Conservation (phyloP, 2,113 vertebrate species). For the Nestor notabilis region DNA sequence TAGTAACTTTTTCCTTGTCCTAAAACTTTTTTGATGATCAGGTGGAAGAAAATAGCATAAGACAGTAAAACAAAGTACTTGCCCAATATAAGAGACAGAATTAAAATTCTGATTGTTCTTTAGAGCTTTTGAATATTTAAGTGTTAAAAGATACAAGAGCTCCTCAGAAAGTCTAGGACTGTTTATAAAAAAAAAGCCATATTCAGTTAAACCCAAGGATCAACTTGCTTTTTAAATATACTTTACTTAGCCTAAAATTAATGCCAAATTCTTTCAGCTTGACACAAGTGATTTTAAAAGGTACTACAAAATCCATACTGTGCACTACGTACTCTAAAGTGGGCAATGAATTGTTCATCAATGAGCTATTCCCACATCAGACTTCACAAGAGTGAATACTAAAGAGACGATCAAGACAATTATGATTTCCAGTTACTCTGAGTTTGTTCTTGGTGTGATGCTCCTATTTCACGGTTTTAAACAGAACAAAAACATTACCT, state of each 20-base stretch:
- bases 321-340: not conserved
- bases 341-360: not conserved
- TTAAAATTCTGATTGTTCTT: not conserved
- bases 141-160: not conserved
- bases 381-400: not conserved
- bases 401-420: not conserved
- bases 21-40: not conserved
- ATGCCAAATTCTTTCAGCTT: not conserved
- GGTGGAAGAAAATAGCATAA: not conserved
- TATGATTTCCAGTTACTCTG: not conserved
- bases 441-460: not conserved
- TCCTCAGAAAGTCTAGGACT: not conserved
- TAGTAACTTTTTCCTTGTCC: not conserved
- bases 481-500: not conserved
- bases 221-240: not conserved
- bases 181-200: not conserved
- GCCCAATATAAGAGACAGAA: not conserved
- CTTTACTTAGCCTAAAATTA: not conserved
- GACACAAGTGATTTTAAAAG: not conserved
- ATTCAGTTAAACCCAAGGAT: not conserved
- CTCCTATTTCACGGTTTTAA: not conserved
- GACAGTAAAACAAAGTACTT: not conserved
- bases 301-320: not conserved
- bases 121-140: not conserved
- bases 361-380: not conserved